Base-by-base conservation (phyloP, 53 echinoderm and acorn worm species). In the Astropecten irregularis region DNA sequence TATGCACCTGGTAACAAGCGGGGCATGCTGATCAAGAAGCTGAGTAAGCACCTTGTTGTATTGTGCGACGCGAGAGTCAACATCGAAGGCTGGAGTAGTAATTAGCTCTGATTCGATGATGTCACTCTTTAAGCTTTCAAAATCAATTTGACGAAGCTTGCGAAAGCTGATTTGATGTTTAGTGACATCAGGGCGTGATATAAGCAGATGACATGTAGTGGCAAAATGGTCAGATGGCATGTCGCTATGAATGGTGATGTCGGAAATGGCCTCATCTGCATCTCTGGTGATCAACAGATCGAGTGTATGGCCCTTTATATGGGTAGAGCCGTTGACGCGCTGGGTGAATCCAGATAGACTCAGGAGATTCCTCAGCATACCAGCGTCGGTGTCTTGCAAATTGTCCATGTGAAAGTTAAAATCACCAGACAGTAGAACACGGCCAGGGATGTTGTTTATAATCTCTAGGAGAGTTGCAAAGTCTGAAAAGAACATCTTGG, bases 11-110 rank as follows among this genome's bases (percentile, higher is more conserved):
- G 73, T 84, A 25, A 84, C 59, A n/a, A 3, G 30, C 15, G 69
- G 83, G 18, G 73, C 85, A 73, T 72, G 85, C 48, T 10, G 25
- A 3, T 85, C 63, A 16, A 73, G 49, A 6, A 85, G 85, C 56
- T 39, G 57, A 9, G 40, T 60, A 28, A 85, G 49, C 6, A 59
- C 85, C 34, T 48, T 13, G 32, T 85, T 73, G 47, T 84, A 85
- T 36, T 85, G 85, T 23, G 27, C 44, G 32, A 85, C 85, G 33
- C 27, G 31, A 25, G 62, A n/a, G 2, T 44, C 35, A 18, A 85
- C n/a, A 35, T 48, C 46, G n/a, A n/a, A n/a, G 10, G 33, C 20
- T 30, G 85, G 73, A 11, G n/a, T n/a, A n/a, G 22, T 33, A 32
- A 33, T 35, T 9, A 72, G 51, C 19, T 37, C 44, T 3, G 73